A percentile compares a stretch with the other conserved stretches of the same genome.
These are phyloP conservation scores for Caenorhabditis sp. DNA, from an alignment of 2,888 invertebrate species.

Conservation along the genomic window DNA sequence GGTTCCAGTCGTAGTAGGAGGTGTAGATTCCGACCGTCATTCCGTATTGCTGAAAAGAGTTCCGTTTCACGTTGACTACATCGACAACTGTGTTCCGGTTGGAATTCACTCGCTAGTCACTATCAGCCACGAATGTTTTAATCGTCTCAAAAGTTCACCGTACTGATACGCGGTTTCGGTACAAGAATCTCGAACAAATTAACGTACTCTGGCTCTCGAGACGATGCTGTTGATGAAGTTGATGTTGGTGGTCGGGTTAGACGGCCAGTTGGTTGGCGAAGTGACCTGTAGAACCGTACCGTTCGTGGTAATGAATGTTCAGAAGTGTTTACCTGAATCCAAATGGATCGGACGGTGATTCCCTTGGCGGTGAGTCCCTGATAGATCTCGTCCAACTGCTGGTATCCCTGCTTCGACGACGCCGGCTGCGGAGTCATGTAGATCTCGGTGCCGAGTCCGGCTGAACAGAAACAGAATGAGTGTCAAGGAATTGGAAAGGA, in stretches of 20 bases:
- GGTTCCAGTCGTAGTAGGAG: slow-evolving; percentile 65
- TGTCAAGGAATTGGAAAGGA: neutral
- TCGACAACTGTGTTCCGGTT: no score
- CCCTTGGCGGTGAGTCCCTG: slow-evolving; percentile 59
- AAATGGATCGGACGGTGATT: slow-evolving; percentile 62
- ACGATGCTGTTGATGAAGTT: slow-evolving; percentile 64
- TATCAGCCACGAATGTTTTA: no score
- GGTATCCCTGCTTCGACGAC: slow-evolving; percentile 56
- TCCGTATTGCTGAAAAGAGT: slow-evolving; percentile 56
- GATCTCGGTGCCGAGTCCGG: slow-evolving; percentile 64
- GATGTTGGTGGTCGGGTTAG: slow-evolving; percentile 50
- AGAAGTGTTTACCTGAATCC: slow-evolving; percentile 60
- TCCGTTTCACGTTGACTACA: slow-evolving; percentile 5
- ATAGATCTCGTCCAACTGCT: slow-evolving; percentile 66
- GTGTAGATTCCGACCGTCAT: slow-evolving; percentile 67
- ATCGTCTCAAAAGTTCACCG: no score
- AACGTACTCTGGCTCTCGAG: slow-evolving; percentile 57
- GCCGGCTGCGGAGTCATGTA: slow-evolving; percentile 69
- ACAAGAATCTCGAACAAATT: neutral
- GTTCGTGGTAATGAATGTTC: no score
- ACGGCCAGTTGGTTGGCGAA: slow-evolving; percentile 67
- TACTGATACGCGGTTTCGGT: neutral
- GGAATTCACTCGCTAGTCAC: no score
- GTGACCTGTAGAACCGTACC: slow-evolving; percentile 59
- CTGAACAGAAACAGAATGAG: slow-evolving; percentile 42